A percentile compares a stretch with the other conserved stretches of the same genome.
Conservation (phyloP, 2,113 vertebrate species). For the Camelus bactrianus region DNA sequence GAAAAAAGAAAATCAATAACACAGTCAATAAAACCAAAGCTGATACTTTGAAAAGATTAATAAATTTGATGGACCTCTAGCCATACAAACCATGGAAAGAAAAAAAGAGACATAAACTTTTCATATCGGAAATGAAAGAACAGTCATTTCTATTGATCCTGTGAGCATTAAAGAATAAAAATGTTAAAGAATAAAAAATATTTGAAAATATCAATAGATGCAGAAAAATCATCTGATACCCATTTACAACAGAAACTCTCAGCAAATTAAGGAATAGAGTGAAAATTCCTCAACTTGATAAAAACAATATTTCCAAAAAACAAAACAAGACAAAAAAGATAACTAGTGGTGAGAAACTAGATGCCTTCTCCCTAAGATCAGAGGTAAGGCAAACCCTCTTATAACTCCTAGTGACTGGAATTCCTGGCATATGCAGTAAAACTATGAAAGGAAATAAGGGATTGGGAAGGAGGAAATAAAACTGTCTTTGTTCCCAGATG, state of each 20-base stretch:
- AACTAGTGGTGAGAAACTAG: not conserved
- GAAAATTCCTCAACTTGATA: not conserved
- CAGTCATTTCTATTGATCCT: not conserved
- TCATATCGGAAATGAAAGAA: not conserved
- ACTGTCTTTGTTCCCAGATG: not conserved
- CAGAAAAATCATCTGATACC: not conserved
- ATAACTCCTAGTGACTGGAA: not conserved
- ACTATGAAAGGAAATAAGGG: not conserved
- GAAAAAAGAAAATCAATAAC: not conserved
- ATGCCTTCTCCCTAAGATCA: not conserved
- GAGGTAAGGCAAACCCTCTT: not conserved
- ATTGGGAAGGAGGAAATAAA: not conserved
- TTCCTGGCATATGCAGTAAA: not conserved
- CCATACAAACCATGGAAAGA: not conserved
- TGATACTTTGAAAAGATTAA: not conserved
- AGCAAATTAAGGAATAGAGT: not conserved
- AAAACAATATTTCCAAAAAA: not conserved
- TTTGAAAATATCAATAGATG: no score
- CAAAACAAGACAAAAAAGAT: not conserved
- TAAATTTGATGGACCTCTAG: not conserved
- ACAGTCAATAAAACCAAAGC: not conserved
- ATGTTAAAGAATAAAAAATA: not conserved
- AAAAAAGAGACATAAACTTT: not conserved
- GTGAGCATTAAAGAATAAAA: not conserved
- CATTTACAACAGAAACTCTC: not conserved